These are phyloP conservation scores for Augochlora pura DNA, from an alignment of 1,140 invertebrate species.

Conservation along the genomic window DNA sequence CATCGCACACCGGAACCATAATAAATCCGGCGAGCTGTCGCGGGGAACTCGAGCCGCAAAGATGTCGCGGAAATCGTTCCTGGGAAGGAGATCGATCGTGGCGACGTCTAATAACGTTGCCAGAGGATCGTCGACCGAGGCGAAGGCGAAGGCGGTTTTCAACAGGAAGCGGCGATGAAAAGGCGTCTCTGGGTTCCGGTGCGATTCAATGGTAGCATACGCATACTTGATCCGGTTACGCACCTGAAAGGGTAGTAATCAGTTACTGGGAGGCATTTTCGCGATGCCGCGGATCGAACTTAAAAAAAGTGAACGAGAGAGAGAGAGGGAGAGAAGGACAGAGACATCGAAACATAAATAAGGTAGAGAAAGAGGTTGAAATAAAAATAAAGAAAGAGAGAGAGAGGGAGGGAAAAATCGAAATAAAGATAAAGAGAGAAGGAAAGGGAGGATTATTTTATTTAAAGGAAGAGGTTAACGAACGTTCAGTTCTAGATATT, in stretches of 20 bases:
- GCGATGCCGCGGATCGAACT: too few relatives aligned
- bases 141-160: slow-evolving; percentile 1
- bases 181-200: background rate
- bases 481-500: too few relatives aligned
- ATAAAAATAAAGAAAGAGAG: background rate
- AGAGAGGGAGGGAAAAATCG: background rate
- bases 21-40: too few relatives aligned
- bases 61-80: background rate
- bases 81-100: background rate
- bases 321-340: too few relatives aligned
- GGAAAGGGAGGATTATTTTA: too few relatives aligned
- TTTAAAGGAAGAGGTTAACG: too few relatives aligned
- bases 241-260: slow-evolving; percentile 51
- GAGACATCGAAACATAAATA: too few relatives aligned
- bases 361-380: background rate
- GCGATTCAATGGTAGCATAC: slow-evolving; percentile 27
- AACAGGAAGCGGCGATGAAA: slow-evolving; percentile 37
- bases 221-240: slow-evolving; percentile 42
- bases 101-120: slow-evolving; percentile 45
- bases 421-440: background rate
- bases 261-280: slow-evolving; percentile 44
- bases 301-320: too few relatives aligned
- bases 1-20: too few relatives aligned
- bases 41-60: background rate
- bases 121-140: background rate